Evolutionary conservation across 1,140 invertebrate species (phyloP), one percentile per base, ranked within the genome.

Genomic region (Calephelis virginiensis): DNA sequence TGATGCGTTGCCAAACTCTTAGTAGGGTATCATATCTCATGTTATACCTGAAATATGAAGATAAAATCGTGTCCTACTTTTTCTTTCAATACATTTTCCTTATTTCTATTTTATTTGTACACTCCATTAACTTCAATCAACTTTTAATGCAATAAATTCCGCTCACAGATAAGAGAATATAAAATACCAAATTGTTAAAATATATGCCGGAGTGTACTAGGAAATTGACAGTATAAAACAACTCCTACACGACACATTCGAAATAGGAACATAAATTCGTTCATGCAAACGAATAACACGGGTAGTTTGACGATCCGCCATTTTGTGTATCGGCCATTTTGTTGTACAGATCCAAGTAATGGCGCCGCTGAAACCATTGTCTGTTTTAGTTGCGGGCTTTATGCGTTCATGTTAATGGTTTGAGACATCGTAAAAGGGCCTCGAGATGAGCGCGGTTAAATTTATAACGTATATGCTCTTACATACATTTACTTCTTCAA

Each of bases 261-360:
- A 38, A 59, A 59, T 59, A 59, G 53, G 28, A 37, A 38, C 11
- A 59, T 59, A 59, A 59, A 59, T 38, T 59, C 53, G 37, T 59
- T 59, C 53, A 38, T 59, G 53, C 53, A 59, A 59, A 59, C 28
- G 28, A 59, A 59, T 59, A 40, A 59, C 56, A 59, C 56, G 56
- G 56, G 56, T 59, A 59, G 56, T 59, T 59, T 59, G 56, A 59
- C 56, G 56, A 56, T 63, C 67, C 60, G 61, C 71, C 67, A 69
- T 69, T 72, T 66, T 53, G 56, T 43, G 63, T 14, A 14, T 64
- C 71, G 47, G 71, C 71, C 71, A 73, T 73, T 67, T 73, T 73
- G 71, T 71, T 66, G 64, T 61, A 65, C 70, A 72, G 77, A 75
- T 74, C 71, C 71, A 68, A 60, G 75, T 75, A 74, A 80, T 78